Base-by-base conservation (phyloP, 2,888 invertebrate species). In the Perdita meconis region DNA sequence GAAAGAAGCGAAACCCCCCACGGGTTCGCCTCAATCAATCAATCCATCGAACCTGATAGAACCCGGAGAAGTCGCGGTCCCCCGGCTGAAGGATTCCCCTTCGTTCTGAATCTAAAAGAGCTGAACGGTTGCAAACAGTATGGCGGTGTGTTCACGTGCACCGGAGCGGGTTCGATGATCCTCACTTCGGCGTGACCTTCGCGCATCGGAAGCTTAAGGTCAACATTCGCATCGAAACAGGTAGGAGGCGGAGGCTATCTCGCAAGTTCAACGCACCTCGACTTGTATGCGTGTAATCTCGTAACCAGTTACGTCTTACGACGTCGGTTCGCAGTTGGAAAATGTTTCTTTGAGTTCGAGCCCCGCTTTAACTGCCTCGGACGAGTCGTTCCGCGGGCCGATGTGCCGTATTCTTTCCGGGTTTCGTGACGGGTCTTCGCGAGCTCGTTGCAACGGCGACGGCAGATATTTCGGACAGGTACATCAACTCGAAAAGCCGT, bases 221-320 rank as follows among this genome's bases (percentile, higher is more conserved):
- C 86, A 85, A 86, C 81, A 87, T 85, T 86, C 86, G 87, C 85
- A 72, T 72, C 77, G 83, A 69, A 69, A 71, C 87, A 87, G 86
- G 85, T 84, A 87, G 71, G 70, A 66, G 60, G 64, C 53, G 74
- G 64, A 74, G 61, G 47, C 61, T 81, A 78, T 81, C 81, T 80
- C 65, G 67, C 74, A 84, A 84, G 89, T 88, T 88, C 89, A 88
- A 89, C 75, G 88, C 81, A 86, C 89, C 85, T 47, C 10, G 63
- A 36, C 85, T 59, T 57, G 71, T 74, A 60, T 4, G 12, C 73
- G 60, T 74, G 80, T 83, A 80, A 82, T 82, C 83, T 78, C 68
- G 80, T 73, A 73, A 82, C 78, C 81, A 78, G 83, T 83, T 83
- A 72, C 74, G 67, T 75, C 78, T 71, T 74, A 72, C 56, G 66